Evolutionary conservation across 2,888 invertebrate genomes (phyloP).

Genomic region (Scotopteryx bipunctaria): DNA sequence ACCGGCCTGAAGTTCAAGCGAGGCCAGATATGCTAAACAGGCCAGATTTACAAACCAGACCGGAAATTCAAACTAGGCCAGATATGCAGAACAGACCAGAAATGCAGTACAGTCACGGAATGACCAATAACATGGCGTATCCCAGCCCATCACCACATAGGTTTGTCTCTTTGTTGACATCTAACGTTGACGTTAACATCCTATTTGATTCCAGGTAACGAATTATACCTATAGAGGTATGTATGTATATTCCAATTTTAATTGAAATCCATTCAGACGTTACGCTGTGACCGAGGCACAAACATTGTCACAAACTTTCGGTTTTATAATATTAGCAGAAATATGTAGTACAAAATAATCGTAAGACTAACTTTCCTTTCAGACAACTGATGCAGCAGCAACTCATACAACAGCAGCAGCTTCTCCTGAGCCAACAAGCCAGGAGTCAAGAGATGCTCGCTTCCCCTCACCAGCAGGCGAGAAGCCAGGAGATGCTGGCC

Average conservation of each 20-base stretch:
- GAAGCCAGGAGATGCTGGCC: conserved; percentile 84
- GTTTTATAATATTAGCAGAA: too few species aligned
- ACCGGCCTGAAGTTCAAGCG: conserved; percentile 63
- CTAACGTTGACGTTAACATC: too few species aligned
- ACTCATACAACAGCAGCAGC: conserved; percentile 77
- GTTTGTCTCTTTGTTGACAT: conserved; percentile 42
- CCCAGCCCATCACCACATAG: conserved; percentile 76
- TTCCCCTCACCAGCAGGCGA: conserved; percentile 56
- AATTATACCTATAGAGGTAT: too few species aligned
- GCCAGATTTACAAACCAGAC: conserved; percentile 54
- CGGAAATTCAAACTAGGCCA: conserved; percentile 76
- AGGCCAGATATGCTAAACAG: conserved; percentile 41
- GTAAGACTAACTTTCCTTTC: conserved; percentile 25
- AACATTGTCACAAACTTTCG: too few species aligned
- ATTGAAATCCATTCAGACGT: too few species aligned
- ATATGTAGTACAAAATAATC: too few species aligned
- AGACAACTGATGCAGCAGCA: conserved; percentile 79
- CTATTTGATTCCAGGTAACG: too few species aligned
- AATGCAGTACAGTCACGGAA: conserved; percentile 67
- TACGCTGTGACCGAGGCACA: too few species aligned
- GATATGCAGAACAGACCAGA: conserved; percentile 57
- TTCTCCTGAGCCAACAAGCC: conserved; percentile 76
- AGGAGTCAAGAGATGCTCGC: conserved; percentile 84
- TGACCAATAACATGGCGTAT: conserved; percentile 72
- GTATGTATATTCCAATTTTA: too few species aligned